These are phyloP conservation scores for Platanista minor DNA, from an alignment of 2,113 vertebrate species.

Conservation along the genomic window DNA sequence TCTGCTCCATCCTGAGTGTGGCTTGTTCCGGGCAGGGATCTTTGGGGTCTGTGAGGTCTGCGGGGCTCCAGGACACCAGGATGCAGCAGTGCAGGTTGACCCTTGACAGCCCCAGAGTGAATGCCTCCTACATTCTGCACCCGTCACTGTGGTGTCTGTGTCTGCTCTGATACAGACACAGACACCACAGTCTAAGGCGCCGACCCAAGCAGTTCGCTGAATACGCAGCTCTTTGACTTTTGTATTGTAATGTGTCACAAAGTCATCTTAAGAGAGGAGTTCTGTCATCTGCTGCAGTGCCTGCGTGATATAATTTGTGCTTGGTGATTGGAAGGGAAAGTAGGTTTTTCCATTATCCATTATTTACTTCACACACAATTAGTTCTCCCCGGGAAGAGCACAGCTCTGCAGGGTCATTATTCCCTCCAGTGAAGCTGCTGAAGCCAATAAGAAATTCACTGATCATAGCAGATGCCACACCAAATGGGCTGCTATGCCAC, in stretches of 20 bases:
- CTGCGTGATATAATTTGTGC: rapidly evolving
- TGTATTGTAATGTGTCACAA: rapidly evolving
- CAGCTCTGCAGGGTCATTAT: neutral
- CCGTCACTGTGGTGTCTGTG: too few species aligned
- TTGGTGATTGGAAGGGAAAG: neutral
- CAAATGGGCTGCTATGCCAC: neutral
- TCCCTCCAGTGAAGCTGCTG: neutral
- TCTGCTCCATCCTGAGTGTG: neutral
- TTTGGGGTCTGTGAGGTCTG: too few species aligned
- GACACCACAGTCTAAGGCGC: rapidly evolving
- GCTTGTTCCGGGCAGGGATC: rapidly evolving
- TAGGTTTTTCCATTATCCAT: neutral
- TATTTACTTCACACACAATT: neutral
- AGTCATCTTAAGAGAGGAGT: neutral
- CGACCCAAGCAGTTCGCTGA: neutral
- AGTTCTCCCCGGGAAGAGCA: neutral
- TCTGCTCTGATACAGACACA: neutral
- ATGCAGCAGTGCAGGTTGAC: rapidly evolving
- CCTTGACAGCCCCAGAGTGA: rapidly evolving
- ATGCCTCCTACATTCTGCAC: neutral
- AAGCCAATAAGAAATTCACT: neutral
- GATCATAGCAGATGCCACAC: neutral
- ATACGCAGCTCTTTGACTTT: neutral
- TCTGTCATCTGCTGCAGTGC: neutral
- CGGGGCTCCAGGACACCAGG: neutral